Conservation (phyloP, 23 tunicate genomes). For the Ascidia mentula region DNA sequence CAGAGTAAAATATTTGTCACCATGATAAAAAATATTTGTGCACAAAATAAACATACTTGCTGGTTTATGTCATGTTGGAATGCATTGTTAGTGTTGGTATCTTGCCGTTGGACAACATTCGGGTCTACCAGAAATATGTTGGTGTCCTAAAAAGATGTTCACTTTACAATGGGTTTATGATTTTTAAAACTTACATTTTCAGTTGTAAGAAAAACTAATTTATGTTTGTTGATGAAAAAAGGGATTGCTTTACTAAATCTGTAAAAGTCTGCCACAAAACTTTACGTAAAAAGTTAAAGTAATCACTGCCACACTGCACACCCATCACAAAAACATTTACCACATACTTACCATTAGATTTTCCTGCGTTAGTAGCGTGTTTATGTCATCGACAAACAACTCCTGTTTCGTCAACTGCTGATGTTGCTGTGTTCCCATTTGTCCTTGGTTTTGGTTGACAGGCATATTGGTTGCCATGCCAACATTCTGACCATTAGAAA, state of each 20-base stretch:
- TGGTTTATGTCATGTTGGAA: neutral
- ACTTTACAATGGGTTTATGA: neutral
- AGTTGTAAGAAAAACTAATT: too few species aligned
- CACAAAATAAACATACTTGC: neutral
- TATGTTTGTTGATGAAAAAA: too few species aligned
- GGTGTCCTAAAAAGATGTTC: slow-evolving; percentile 1
- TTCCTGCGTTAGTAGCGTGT: neutral
- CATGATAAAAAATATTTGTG: neutral
- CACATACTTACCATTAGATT: too few species aligned
- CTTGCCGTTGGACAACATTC: neutral
- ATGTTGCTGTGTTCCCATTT: neutral
- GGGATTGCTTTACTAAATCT: too few species aligned
- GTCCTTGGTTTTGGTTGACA: neutral
- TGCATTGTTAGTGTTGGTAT: neutral
- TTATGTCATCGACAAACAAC: neutral
- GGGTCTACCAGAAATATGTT: slow-evolving; percentile 16
- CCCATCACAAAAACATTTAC: too few species aligned
- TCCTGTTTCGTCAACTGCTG: neutral
- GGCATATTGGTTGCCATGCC: neutral
- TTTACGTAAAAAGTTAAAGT: too few species aligned
- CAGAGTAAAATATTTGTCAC: neutral
- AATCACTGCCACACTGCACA: too few species aligned
- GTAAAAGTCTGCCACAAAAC: too few species aligned
- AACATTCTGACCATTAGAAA: neutral
- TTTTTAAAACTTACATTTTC: too few species aligned